phyloP scores from a whole-genome alignment of 2,888 invertebrate genomes.

The Crocallis elinguaria region DNA sequence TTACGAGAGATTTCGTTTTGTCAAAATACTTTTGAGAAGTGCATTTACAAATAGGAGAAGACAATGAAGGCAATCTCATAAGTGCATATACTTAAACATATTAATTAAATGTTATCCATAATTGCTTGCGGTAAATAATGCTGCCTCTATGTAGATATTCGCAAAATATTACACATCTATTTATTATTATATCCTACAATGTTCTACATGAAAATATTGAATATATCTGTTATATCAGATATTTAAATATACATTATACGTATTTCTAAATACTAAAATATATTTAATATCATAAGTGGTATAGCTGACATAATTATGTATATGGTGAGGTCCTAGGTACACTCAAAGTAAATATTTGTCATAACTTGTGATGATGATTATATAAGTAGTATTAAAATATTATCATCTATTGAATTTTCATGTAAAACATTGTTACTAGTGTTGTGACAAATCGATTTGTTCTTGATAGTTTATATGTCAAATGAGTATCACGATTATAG shows the following conservation, averaged over 20 bases:
- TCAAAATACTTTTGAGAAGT: constrained; percentile 39
- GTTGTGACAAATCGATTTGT: constrained; percentile 74
- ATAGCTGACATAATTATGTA: constrained; percentile 18
- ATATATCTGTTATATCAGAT: constrained; percentile 5
- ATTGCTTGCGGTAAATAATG: constrained; percentile 69
- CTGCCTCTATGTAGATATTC: constrained; percentile 81
- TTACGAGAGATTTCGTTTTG: constrained; percentile 48
- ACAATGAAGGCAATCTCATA: constrained; percentile 43
- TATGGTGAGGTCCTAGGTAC: constrained; percentile 11
- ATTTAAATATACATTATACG: constrained; percentile 15
- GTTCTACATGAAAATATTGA: constrained; percentile 63
- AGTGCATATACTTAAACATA: constrained; percentile 63
- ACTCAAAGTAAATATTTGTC: constrained; percentile 17
- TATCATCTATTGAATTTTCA: constrained; percentile 31
- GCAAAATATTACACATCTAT: constrained; percentile 79
- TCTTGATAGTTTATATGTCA: constrained; percentile 62
- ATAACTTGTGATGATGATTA: constrained; percentile 31
- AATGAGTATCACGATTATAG: constrained; percentile 75
- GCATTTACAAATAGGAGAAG: constrained; percentile 18
- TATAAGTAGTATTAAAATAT: constrained; percentile 3
- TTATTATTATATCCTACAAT: constrained; percentile 47
- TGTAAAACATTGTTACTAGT: constrained; percentile 58
- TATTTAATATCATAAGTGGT: constrained; percentile 38
- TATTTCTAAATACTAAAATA: constrained; percentile 30
- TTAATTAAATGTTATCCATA: constrained; percentile 50